Base-by-base conservation (phyloP, 2,888 invertebrate genomes). In the Metacarcinus magister region DNA sequence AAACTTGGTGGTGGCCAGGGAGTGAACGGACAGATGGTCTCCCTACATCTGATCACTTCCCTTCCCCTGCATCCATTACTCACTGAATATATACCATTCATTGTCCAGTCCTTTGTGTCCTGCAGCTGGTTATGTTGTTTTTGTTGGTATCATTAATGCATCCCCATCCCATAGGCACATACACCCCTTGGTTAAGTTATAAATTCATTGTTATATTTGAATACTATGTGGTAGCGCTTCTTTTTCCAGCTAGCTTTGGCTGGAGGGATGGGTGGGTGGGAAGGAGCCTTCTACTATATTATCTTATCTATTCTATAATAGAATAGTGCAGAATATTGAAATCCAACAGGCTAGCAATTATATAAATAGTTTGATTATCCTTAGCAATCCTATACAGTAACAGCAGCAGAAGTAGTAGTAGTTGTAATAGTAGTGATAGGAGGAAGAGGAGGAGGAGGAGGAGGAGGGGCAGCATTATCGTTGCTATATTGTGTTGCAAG, bases 21-120 rank as follows among this genome's bases (percentile, higher is more conserved):
- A 75, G 28, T n/a, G 75, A 28, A 28, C 75, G 75, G 75, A 75
- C 75, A 75, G 75, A 75, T 75, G 75, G 75, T n/a, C 75, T 75
- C 75, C 75, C 75, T 8, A n/a, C n/a, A 8, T 28, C 75, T n/a
- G 28, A 75, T 75, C 75, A 10, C 75, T 75, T 75, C 75, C 75
- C 75, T 75, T 75, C 28, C 75, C 75, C 75, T 75, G n/a, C 75
- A 75, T 75, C 75, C n/a, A 75, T 28, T 75, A 75, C 75, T 75
- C 28, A 75, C 28, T 75, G 75, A 75, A 75, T 28, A 75, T 75
- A 75, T 75, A 75, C 28, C 75, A 75, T 23, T 75, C 28, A 75
- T 75, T 75, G 75, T 75, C 8, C 75, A n/a, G 28, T n/a, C 28
- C 28, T 75, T 75, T 75, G 75, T 75, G 75, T 75, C n/a, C 75